Evolutionary conservation across 2,888 invertebrate genomes (phyloP), one percentile per base, ranked within the genome.

Genomic region (Nephrocerus scutellatus): DNA sequence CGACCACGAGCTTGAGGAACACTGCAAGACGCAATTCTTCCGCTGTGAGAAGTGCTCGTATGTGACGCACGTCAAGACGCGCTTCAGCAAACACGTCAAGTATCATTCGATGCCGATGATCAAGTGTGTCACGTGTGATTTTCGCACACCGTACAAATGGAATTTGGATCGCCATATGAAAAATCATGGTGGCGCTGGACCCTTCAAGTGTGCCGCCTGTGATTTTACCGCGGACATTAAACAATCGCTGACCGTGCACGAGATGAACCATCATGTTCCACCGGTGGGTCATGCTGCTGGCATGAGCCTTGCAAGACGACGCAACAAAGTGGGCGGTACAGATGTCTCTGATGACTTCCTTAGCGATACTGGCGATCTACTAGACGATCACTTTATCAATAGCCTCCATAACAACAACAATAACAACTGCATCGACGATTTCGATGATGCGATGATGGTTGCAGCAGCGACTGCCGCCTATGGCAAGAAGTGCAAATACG

Each of bases 61-160:
- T 66, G 85, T 85, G 49, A 93, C 92, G 3, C 87, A 89, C 66
- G 85, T 91, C 57, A 83, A 84, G 60, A 84, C 88, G 35, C 77
- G 90, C 41, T 92, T 81, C 63, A 89, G 89, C 42, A 92, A 92
- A 63, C 92, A 92, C 63, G 87, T 91, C 34, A 89, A 89, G 60
- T 90, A 90, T 66, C 91, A 91, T 66, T 86, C 88, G 41, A 89
- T 88, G 85, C 91, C 85, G 54, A 90, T 88, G 84, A 90, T 89
- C 53, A 90, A 91, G 69, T 95, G 93, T 67, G 83, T 83, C 41
- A 81, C 87, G 65, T 95, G 95, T 69, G 89, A 91, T 61, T 95
- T 93, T 65, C 81, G 86, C 47, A 91, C 92, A 13, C 89, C 91
- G 7, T 87, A 87, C 72, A 83, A 82, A 66, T 91, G 91, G 84